Percentiles rank a stretch among this genome's conserved stretches.
phyloP scores from a whole-genome alignment of 2,113 vertebrate genomes.

The Oxyruncus cristatus region DNA sequence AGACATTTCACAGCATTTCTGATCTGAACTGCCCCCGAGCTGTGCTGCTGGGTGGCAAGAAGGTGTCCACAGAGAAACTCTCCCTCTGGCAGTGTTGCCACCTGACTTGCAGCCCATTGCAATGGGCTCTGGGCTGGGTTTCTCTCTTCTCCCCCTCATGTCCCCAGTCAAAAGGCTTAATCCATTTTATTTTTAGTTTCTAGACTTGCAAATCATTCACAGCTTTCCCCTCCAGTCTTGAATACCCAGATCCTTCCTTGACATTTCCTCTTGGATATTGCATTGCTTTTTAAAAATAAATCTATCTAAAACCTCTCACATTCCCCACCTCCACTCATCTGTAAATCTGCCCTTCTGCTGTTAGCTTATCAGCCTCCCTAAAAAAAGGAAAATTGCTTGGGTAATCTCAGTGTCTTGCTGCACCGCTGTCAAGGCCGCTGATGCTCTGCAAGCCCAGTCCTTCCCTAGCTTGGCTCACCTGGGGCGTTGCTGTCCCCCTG shows the following conservation, averaged over 20 bases:
- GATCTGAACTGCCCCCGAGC: background rate
- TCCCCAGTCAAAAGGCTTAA: background rate
- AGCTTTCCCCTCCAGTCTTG: background rate
- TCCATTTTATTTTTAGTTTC: background rate
- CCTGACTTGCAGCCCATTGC: background rate
- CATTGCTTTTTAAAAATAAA: slow-evolving; percentile 13
- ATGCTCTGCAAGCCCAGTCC: background rate
- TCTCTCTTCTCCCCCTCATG: background rate
- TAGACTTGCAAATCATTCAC: background rate
- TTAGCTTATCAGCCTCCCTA: background rate
- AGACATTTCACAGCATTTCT: background rate
- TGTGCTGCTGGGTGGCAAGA: background rate
- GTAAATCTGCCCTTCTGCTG: background rate
- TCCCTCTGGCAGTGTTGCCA: rapidly evolving
- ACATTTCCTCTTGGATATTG: slow-evolving; percentile 11
- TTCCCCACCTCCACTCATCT: background rate
- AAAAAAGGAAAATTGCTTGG: background rate
- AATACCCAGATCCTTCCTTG: background rate
- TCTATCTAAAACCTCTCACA: background rate
- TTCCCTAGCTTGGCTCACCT: background rate
- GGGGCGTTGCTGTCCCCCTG: background rate
- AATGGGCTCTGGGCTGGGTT: background rate
- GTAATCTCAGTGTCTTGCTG: background rate
- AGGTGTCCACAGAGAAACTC: background rate
- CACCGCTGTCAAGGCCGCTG: background rate